Conservation (phyloP, 2,888 invertebrate genomes). For the Drosophila picticornis region DNA sequence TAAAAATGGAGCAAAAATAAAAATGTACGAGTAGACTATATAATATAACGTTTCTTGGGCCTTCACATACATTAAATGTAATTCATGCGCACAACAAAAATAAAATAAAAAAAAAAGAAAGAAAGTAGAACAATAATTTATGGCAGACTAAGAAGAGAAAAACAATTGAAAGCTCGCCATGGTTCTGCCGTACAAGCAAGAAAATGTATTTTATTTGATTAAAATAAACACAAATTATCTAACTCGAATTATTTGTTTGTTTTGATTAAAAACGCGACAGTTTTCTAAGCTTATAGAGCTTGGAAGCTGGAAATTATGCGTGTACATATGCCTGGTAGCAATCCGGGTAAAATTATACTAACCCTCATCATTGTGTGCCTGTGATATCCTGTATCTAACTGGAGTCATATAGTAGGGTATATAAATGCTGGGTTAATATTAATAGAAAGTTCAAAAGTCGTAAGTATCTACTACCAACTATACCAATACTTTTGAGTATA, state of each 20-base stretch:
- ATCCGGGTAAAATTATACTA: slow-evolving; percentile 21
- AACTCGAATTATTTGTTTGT: slow-evolving; percentile 71
- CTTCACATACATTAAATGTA: slow-evolving; percentile 54
- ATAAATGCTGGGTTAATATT: background rate
- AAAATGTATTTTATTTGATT: slow-evolving; percentile 37
- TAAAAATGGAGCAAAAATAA: slow-evolving; percentile 55
- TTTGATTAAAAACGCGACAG: slow-evolving; percentile 65
- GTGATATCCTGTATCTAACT: slow-evolving; percentile 11
- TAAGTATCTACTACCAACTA: too few relatives aligned
- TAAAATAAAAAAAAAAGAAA: slow-evolving; percentile 14
- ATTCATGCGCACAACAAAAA: slow-evolving; percentile 48
- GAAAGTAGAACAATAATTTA: slow-evolving; percentile 48
- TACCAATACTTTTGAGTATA: too few relatives aligned
- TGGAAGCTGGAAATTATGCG: slow-evolving; percentile 2
- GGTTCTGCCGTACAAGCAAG: slow-evolving; percentile 12
- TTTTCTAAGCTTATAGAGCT: slow-evolving; percentile 15
- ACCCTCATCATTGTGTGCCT: slow-evolving; percentile 63
- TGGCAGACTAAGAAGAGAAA: slow-evolving; percentile 38
- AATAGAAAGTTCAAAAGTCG: background rate
- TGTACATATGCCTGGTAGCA: slow-evolving; percentile 13
- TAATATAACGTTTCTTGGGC: slow-evolving; percentile 23
- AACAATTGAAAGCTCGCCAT: slow-evolving; percentile 31
- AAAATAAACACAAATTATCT: slow-evolving; percentile 56
- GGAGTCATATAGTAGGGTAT: background rate
- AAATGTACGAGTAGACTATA: slow-evolving; percentile 8